These are phyloP conservation scores for Cossypha niveicapilla DNA, from an alignment of 2,797 vertebrate genomes.

Conservation along the genomic window DNA sequence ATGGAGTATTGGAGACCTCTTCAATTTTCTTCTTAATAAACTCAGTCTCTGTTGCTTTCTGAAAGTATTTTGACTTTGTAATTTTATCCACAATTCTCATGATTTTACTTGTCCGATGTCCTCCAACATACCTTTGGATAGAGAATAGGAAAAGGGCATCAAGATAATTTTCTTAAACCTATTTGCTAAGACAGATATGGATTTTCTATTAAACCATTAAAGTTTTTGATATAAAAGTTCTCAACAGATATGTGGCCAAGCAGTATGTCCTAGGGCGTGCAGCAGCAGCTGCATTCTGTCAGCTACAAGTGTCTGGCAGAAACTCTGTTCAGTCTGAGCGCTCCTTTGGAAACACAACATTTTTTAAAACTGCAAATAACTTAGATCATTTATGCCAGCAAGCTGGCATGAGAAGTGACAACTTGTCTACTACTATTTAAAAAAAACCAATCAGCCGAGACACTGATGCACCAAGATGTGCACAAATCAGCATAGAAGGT, in stretches of 20 bases:
- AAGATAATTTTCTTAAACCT: background rate
- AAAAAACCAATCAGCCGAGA: fast-evolving
- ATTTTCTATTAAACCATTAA: background rate
- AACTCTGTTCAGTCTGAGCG: background rate
- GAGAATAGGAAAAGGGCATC: background rate
- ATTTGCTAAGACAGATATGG: background rate
- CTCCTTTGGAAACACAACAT: background rate
- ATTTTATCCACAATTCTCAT: slow-evolving; percentile 98
- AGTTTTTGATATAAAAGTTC: background rate
- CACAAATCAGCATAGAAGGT: background rate
- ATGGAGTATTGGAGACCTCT: slow-evolving; percentile 94
- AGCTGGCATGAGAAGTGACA: background rate
- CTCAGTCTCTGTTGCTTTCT: slow-evolving; percentile 95
- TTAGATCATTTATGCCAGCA: background rate
- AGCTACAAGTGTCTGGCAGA: background rate
- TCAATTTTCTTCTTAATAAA: slow-evolving; percentile 99
- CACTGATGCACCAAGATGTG: background rate
- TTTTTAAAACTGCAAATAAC: background rate
- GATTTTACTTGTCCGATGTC: slow-evolving; percentile 91
- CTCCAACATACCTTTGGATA: slow-evolving; percentile 80
- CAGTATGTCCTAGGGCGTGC: background rate
- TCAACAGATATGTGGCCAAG: background rate
- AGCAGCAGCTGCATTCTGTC: background rate
- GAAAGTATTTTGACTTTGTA: slow-evolving; percentile 95
- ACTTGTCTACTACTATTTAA: background rate